Percentiles rank a stretch among this genome's conserved stretches.
These are phyloP conservation scores for Isotomurus palustris DNA, from an alignment of 2,888 invertebrate species.

Conservation along the genomic window DNA sequence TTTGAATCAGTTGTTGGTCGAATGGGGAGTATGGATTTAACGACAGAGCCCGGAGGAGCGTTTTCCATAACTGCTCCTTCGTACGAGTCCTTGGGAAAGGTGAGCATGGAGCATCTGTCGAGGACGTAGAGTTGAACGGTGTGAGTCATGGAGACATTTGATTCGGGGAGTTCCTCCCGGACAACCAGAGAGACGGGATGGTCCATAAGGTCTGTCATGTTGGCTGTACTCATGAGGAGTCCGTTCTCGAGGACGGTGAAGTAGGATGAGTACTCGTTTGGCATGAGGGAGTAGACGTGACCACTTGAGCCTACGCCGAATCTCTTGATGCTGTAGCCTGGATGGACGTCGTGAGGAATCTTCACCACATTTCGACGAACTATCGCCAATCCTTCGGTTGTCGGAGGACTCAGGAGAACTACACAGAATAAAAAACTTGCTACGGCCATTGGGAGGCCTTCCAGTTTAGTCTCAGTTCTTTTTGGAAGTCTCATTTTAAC, in stretches of 20 bases:
- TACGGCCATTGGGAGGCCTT: background rate
- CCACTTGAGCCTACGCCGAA: slow-evolving; percentile 60
- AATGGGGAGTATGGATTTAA: slow-evolving; percentile 67
- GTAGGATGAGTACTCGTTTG: slow-evolving; percentile 75
- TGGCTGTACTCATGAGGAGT: slow-evolving; percentile 84
- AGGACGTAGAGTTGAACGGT: slow-evolving; percentile 75
- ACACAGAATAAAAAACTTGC: background rate
- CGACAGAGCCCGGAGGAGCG: slow-evolving; percentile 64
- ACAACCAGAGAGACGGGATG: slow-evolving; percentile 75
- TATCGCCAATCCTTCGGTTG: slow-evolving; percentile 37
- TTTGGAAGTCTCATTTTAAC: slow-evolving; percentile 11
- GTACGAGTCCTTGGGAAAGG: slow-evolving; percentile 63
- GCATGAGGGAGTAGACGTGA: slow-evolving; percentile 62
- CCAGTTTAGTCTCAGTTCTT: slow-evolving; percentile 10
- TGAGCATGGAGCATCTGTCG: slow-evolving; percentile 74
- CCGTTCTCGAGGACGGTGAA: slow-evolving; percentile 84
- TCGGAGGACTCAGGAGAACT: slow-evolving; percentile 18
- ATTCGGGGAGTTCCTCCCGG: slow-evolving; percentile 73
- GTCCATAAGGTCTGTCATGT: slow-evolving; percentile 74
- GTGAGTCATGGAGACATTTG: slow-evolving; percentile 64
- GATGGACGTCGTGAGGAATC: slow-evolving; percentile 83
- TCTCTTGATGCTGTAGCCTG: slow-evolving; percentile 79
- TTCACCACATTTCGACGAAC: slow-evolving; percentile 53
- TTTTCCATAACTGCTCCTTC: slow-evolving; percentile 69
- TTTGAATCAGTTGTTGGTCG: slow-evolving; percentile 55